Evolutionary conservation across 2,888 invertebrate genomes (phyloP).

Genomic region (Dasypolia templi): DNA sequence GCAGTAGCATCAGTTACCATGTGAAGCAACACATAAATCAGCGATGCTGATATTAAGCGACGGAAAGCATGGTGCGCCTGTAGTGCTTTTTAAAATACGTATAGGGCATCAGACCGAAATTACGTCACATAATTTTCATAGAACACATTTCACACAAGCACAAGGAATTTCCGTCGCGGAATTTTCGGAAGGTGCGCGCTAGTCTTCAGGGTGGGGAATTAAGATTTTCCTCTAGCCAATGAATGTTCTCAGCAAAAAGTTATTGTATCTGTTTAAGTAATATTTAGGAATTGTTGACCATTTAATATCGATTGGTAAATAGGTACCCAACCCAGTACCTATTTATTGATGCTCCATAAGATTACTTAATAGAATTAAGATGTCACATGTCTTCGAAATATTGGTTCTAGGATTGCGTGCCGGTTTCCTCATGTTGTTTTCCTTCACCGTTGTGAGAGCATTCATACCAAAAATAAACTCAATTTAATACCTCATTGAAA

Average conservation of each 20-base stretch:
- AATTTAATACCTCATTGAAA: too few relatives aligned
- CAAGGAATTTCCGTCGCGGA: neutral
- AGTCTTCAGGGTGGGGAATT: neutral
- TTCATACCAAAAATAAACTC: too few relatives aligned
- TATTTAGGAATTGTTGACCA: neutral
- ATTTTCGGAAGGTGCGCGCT: neutral
- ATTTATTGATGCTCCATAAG: neutral
- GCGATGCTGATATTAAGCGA: neutral
- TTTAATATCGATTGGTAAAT: neutral
- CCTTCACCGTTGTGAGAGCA: too few relatives aligned
- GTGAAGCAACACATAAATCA: neutral
- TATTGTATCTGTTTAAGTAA: neutral
- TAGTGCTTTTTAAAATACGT: neutral
- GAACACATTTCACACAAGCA: neutral
- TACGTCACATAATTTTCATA: neutral
- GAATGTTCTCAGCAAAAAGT: neutral
- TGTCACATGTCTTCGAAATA: too few relatives aligned
- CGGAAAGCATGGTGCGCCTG: neutral
- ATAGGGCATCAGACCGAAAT: neutral
- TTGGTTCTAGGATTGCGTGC: too few relatives aligned
- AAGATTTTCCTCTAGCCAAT: neutral
- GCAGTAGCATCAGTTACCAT: neutral
- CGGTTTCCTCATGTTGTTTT: too few relatives aligned
- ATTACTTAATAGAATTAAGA: neutral
- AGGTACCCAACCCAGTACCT: neutral